Conservation (phyloP, 1,140 invertebrate species). For the Sycophila sp. region DNA sequence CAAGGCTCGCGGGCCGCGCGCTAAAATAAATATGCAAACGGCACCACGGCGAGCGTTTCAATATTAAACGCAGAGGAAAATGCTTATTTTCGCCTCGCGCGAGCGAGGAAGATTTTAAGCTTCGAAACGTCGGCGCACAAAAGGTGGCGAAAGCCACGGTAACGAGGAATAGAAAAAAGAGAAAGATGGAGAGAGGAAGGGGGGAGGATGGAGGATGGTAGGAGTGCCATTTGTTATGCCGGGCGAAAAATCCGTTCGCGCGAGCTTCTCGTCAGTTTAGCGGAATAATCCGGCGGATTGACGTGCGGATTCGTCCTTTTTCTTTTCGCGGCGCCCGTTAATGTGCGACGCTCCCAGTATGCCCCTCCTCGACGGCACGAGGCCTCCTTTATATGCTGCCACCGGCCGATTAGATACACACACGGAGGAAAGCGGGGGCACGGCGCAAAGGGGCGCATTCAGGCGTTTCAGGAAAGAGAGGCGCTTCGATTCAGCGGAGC, state of each 20-base stretch:
- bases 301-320: background rate
- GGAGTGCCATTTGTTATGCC: constrained; percentile 19
- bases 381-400: background rate
- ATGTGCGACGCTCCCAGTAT: background rate
- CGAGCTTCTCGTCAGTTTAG: constrained; percentile 1
- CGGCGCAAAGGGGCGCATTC: too few species aligned
- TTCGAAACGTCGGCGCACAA: too few species aligned
- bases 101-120: background rate
- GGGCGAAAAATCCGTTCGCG: constrained; percentile 2
- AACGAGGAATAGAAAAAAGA: background rate
- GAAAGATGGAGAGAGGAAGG: background rate
- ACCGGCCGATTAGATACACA: background rate
- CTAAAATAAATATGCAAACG: constrained; percentile 21
- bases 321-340: background rate
- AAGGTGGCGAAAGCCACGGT: background rate
- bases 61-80: constrained; percentile 15
- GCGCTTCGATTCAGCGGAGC: background rate
- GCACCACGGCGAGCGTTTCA: background rate
- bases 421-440: background rate
- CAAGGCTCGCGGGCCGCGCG: too few species aligned
- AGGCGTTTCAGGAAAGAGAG: too few species aligned
- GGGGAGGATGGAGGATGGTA: background rate
- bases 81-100: background rate
- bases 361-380: background rate
- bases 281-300: constrained; percentile 24